Evolutionary conservation across 2,113 vertebrate species (phyloP).

Genomic region (Ailuropoda melanoleuca): DNA sequence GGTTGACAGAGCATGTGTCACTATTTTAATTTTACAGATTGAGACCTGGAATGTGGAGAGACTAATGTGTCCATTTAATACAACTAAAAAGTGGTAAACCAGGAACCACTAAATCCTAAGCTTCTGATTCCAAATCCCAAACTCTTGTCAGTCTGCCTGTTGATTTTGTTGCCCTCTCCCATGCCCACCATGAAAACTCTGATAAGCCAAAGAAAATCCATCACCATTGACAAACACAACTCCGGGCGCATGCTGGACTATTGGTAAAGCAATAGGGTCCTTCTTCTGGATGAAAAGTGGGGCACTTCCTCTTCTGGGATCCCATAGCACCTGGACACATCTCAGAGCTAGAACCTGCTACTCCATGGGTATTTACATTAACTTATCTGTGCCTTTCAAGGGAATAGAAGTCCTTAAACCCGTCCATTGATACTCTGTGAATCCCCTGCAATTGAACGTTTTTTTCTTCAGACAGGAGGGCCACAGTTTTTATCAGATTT

Average conservation of each 20-base stretch:
- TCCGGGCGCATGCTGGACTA: background rate
- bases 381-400: background rate
- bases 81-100: background rate
- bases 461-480: background rate
- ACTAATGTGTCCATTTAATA: background rate
- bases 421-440: background rate
- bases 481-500: background rate
- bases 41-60: background rate
- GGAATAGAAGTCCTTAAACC: background rate
- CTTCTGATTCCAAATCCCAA: background rate
- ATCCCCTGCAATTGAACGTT: background rate
- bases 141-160: background rate
- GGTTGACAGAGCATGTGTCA: background rate
- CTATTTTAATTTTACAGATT: background rate
- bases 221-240: background rate
- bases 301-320: background rate
- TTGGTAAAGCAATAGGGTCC: background rate
- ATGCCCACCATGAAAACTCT: background rate
- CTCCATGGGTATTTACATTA: too few species aligned
- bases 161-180: background rate
- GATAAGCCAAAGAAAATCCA: background rate
- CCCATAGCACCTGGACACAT: accelerated
- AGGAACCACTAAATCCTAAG: background rate
- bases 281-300: background rate
- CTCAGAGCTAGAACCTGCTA: background rate